A percentile compares a stretch with the other conserved stretches of the same genome.
Conservation (phyloP, 2,113 vertebrate species). For the Eidolon helvum region DNA sequence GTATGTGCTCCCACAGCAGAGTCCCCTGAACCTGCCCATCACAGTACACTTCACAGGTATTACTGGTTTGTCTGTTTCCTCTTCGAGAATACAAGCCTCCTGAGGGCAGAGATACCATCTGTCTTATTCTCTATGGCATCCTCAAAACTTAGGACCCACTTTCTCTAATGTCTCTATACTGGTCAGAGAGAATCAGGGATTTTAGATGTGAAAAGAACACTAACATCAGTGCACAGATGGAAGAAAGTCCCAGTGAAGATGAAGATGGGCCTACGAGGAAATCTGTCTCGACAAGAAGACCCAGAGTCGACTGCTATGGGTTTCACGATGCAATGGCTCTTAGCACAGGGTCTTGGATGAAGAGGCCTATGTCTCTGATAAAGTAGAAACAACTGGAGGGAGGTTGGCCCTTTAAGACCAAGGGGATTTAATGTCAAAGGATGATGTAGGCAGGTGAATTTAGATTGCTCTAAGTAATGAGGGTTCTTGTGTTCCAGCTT, state of each 20-base stretch:
- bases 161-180: background rate
- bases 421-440: background rate
- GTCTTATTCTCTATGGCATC: background rate
- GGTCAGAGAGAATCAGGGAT: background rate
- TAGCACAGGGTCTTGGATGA: background rate
- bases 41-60: rapidly evolving
- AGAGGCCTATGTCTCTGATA: background rate
- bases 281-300: background rate
- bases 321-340: background rate
- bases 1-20: rapidly evolving
- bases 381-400: background rate
- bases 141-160: background rate
- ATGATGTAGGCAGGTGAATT: background rate
- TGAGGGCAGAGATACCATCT: background rate
- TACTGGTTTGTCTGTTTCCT: background rate
- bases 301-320: background rate
- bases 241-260: background rate
- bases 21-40: background rate
- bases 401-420: background rate
- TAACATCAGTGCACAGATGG: background rate
- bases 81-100: background rate
- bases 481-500: background rate
- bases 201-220: background rate
- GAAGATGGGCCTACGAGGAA: background rate
- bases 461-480: background rate